These are phyloP conservation scores for Caenorhabditis remanei DNA, from an alignment of 1,140 invertebrate species.

Conservation along the genomic window DNA sequence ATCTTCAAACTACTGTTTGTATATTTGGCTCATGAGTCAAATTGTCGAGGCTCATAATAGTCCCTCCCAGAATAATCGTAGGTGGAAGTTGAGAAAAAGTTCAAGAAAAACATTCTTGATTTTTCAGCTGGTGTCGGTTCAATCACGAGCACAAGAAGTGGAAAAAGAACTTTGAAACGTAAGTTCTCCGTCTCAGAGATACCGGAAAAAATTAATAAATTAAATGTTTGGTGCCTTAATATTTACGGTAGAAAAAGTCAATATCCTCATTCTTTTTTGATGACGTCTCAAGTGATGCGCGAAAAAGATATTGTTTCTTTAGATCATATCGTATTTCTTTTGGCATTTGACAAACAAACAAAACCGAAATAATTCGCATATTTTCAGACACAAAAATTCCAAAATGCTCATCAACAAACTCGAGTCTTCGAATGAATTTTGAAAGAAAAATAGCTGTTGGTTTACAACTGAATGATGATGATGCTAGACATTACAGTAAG, in stretches of 20 bases:
- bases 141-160: not conserved
- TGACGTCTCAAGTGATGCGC: slow-evolving; percentile 45
- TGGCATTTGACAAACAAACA: not conserved
- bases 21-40: slow-evolving; percentile 64
- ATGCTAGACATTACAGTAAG: slow-evolving; percentile 54
- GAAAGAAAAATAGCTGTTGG: slow-evolving; percentile 53
- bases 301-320: slow-evolving; percentile 7
- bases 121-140: slow-evolving; percentile 12
- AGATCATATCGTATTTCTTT: slow-evolving; percentile 6
- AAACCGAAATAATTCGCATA: not conserved
- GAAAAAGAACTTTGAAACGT: slow-evolving; percentile 58
- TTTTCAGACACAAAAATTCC: slow-evolving; percentile 58
- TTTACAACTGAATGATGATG: slow-evolving; percentile 49
- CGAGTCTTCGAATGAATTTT: not conserved
- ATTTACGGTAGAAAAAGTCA: not conserved
- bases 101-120: not conserved
- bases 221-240: slow-evolving; percentile 7
- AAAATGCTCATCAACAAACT: slow-evolving; percentile 51
- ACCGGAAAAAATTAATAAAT: not conserved
- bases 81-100: not conserved
- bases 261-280: slow-evolving; percentile 38
- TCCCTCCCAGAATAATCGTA: slow-evolving; percentile 1
- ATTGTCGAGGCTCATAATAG: slow-evolving; percentile 57
- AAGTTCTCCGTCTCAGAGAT: slow-evolving; percentile 8
- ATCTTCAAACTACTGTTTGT: slow-evolving; percentile 56